A percentile compares a stretch with the other conserved stretches of the same genome.
phyloP scores from a whole-genome alignment of 2,888 invertebrate species.

The Nemapogon koenigi region DNA sequence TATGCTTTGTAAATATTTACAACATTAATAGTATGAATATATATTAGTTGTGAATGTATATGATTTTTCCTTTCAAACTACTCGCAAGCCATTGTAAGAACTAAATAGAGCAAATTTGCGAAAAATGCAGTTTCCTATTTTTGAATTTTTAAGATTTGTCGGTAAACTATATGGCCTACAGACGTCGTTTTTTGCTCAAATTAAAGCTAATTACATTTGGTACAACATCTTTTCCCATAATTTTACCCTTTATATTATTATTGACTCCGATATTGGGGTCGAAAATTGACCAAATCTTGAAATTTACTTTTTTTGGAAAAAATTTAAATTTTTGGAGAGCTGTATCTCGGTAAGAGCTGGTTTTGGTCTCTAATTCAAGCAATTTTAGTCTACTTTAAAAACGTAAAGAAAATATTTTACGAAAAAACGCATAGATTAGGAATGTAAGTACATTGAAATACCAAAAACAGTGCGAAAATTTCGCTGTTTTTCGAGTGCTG shows the following conservation, averaged over 20 bases:
- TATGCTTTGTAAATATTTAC: background rate
- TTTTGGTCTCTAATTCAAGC: background rate
- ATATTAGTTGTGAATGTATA: background rate
- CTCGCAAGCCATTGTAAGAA: background rate
- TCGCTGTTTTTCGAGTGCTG: constrained; percentile 2
- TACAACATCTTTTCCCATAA: background rate
- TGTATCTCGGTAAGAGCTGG: constrained; percentile 5
- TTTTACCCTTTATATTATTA: background rate
- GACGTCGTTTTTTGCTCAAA: constrained; percentile 3
- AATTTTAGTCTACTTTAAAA: background rate
- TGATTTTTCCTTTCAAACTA: background rate
- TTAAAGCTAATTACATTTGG: background rate
- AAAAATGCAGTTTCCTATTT: constrained; percentile 1
- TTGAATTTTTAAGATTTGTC: constrained; percentile 4
- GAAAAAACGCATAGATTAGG: background rate
- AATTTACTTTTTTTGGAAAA: constrained; percentile 4
- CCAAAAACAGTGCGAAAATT: background rate
- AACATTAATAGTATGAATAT: background rate
- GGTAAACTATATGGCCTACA: constrained; percentile 6
- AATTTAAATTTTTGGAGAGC: constrained; percentile 5
- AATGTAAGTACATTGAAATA: background rate
- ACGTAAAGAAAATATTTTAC: background rate
- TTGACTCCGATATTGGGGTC: background rate
- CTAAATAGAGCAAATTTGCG: constrained; percentile 3
- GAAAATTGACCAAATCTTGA: constrained; percentile 6